Evolutionary conservation across 2,888 invertebrate species (phyloP).

Genomic region (Drosophila affinis): DNA sequence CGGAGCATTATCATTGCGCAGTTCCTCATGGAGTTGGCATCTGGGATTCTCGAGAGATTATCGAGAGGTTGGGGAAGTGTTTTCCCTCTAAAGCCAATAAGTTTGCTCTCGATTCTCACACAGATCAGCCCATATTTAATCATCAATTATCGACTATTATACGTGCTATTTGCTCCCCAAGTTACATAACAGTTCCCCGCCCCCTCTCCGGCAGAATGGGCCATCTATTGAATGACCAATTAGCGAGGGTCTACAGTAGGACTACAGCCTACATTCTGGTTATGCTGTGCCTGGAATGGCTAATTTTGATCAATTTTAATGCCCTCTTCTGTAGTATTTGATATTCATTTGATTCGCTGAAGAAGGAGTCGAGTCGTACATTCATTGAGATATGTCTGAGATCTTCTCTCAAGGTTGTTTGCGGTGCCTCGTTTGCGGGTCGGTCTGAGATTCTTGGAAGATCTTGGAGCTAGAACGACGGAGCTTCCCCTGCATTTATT

Average conservation of each 20-base stretch:
- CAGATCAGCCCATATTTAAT: slow-evolving; percentile 26
- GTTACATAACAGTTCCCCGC: slow-evolving; percentile 22
- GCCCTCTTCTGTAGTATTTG: slow-evolving; percentile 49
- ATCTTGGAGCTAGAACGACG: slow-evolving; percentile 4
- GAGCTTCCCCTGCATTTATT: slow-evolving; percentile 51
- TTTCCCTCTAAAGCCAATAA: neutral
- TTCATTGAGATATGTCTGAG: neutral
- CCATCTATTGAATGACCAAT: slow-evolving; percentile 36
- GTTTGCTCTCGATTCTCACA: neutral
- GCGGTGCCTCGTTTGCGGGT: neutral
- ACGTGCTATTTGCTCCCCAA: slow-evolving; percentile 17
- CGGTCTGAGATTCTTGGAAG: slow-evolving; percentile 53
- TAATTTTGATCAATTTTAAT: slow-evolving; percentile 59
- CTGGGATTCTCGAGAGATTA: no score
- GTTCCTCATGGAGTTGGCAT: slow-evolving; percentile 9
- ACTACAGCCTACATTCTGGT: neutral
- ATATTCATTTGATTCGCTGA: slow-evolving; percentile 53
- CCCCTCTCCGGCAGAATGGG: neutral
- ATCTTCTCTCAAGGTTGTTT: slow-evolving; percentile 50
- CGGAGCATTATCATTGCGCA: slow-evolving; percentile 3
- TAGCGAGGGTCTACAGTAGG: slow-evolving; percentile 24
- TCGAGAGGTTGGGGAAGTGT: neutral
- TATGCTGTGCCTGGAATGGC: slow-evolving; percentile 46
- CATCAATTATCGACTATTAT: slow-evolving; percentile 36
- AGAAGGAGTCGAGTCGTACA: slow-evolving; percentile 15